These are phyloP conservation scores for Rhynchotus rufescens DNA, from an alignment of 2,797 vertebrate species.

Conservation along the genomic window DNA sequence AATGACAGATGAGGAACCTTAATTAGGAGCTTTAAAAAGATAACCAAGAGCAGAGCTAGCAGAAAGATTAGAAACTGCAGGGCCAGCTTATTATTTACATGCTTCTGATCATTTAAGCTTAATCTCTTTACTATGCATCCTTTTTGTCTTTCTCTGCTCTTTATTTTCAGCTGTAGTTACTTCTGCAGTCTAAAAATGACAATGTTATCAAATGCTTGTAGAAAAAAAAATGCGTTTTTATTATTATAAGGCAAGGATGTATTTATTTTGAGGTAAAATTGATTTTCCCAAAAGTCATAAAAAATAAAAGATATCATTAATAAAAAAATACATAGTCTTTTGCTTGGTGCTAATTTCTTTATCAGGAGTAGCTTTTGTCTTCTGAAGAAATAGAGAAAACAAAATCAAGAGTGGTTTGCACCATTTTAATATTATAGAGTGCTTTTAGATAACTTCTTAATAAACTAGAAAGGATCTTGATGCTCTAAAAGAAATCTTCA, in stretches of 20 bases:
- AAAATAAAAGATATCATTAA: not conserved
- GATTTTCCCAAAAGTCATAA: not conserved
- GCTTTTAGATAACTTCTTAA: not conserved
- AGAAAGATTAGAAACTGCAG: not conserved
- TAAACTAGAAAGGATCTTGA: not conserved
- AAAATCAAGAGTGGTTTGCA: not conserved
- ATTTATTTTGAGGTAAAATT: not conserved
- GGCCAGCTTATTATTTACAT: not conserved
- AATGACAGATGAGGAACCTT: not conserved
- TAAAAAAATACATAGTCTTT: not conserved
- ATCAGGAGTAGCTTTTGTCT: not conserved
- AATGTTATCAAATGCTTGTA: not conserved
- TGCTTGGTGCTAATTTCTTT: not conserved
- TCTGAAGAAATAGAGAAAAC: not conserved
- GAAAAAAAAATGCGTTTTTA: not conserved
- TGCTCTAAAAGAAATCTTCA: not conserved
- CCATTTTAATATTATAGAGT: not conserved
- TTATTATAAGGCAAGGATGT: not conserved
- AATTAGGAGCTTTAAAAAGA: slow-evolving; percentile 29
- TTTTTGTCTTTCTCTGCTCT: not conserved
- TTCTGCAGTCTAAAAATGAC: not conserved
- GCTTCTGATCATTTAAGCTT: not conserved
- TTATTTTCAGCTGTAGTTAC: not conserved
- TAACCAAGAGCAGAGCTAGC: not conserved
- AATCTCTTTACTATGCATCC: not conserved